Percentiles rank a stretch among this genome's conserved stretches.
Conservation (phyloP, 2,113 vertebrate species). For the Merops nubicus region DNA sequence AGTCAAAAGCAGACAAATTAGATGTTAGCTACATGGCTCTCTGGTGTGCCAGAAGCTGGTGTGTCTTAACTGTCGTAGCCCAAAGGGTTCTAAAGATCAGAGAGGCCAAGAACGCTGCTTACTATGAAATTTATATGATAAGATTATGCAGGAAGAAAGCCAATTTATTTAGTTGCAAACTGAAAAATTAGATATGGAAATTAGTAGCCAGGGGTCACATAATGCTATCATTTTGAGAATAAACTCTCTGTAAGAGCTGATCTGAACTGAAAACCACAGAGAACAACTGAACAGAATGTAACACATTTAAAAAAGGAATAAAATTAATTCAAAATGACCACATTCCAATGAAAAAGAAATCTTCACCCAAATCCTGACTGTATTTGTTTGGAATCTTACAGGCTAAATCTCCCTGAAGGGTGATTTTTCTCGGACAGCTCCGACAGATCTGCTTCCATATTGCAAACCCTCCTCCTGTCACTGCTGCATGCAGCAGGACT, state of each 20-base stretch:
- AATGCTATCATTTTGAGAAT: not conserved
- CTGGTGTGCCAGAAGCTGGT: not conserved
- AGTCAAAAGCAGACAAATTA: not conserved
- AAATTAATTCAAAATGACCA: not conserved
- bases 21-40: not conserved
- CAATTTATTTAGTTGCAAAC: not conserved
- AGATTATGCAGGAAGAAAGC: not conserved
- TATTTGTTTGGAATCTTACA: not conserved
- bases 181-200: not conserved
- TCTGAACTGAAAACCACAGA: not conserved
- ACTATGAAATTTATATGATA: not conserved
- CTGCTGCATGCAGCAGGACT: not conserved
- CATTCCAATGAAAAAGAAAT: not conserved
- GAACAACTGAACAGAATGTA: not conserved
- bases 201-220: not conserved
- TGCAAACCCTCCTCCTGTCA: not conserved
- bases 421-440: not conserved
- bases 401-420: not conserved
- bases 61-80: not conserved
- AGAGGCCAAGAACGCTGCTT: not conserved
- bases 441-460: not conserved
- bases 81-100: constrained; percentile 3
- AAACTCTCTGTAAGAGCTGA: not conserved
- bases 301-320: not conserved
- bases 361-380: not conserved